A percentile compares a stretch with the other conserved stretches of the same genome.
These are phyloP conservation scores for Festucalex cinctus DNA, from an alignment of 2,113 vertebrate genomes.

Conservation along the genomic window DNA sequence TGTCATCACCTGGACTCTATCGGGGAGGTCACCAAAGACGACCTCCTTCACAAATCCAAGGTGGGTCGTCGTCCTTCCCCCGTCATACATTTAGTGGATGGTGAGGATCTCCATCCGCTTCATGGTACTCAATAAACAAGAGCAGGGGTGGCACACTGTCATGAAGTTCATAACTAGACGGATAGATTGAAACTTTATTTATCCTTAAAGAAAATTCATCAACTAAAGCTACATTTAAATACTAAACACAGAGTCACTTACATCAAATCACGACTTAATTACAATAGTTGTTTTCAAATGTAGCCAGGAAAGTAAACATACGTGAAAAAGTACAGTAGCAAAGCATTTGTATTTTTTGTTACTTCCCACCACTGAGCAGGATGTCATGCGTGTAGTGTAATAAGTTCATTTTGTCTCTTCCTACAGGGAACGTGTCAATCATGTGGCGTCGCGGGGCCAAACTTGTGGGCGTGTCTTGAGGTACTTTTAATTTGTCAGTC, in stretches of 20 bases:
- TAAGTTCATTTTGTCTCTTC: not conserved
- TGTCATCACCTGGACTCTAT: conserved; percentile 93
- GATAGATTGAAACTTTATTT: no score
- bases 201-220: no score
- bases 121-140: no score
- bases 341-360: no score
- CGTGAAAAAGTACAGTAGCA: no score
- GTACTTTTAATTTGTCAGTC: conserved; percentile 56
- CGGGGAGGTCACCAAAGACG: conserved; percentile 94
- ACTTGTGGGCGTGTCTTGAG: conserved; percentile 98
- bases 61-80: conserved; percentile 59
- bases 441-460: conserved; percentile 89
- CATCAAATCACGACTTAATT: no score
- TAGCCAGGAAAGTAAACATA: no score
- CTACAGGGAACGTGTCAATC: conserved; percentile 92
- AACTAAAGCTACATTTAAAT: no score
- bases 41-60: conserved; percentile 92
- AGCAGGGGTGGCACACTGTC: not conserved
- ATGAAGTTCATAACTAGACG: not conserved
- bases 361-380: no score
- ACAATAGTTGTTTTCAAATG: no score
- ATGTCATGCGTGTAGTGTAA: not conserved
- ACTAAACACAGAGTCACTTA: no score
- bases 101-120: no score
- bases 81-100: not conserved